Evolutionary conservation across 1,140 invertebrate genomes (phyloP), one percentile per base, ranked within the genome.

Genomic region (Lucilia cuprina): DNA sequence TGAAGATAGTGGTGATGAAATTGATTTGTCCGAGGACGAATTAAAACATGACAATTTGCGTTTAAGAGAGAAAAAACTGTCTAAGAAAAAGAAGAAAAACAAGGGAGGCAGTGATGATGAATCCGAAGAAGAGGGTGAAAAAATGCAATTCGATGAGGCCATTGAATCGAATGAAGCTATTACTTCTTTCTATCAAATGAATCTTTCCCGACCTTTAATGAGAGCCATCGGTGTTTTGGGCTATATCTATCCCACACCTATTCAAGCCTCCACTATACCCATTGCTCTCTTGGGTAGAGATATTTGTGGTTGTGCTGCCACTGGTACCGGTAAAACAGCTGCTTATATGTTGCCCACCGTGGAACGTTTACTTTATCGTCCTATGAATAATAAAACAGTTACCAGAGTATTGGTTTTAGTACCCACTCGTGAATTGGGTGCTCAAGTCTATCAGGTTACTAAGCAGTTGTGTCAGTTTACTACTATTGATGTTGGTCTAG

Each of bases 301-400:
- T 82, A 90, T 91, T 80, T 91, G 90, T 74, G 91, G 90, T 14
- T 91, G 89, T 85, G 89, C 88, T 30, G 97, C 98, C 3, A 99
- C 99, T 0, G 99, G 98, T 60, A 99, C 98, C 8, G 98, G 98
- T 47, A 99, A 99, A 94, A 99, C 99, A 3, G 97, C 97, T 0
- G 98, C 98, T 0, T 99, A 99, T 90, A 99, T 99, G 97, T 92
- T 99, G 85, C 99, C 99, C 5, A 98, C 98, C 41, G 89, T 99
- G 30, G 99, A 99, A 92, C 93, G 99, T 86, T 92, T 99, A 82
- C 91, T 99, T 4, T 99, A 96, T 89, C 95, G 94, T 83, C 94
- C 93, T 82, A 90, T 91, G 84, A 91, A 93, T 65, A 93, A 94
- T 83, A 91, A 93, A 60, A 92, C 94, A 13, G 92, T 96, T 10